Evolutionary conservation across 2,113 vertebrate species (phyloP), one percentile per base, ranked within the genome.

Genomic region (Salvelinus fontinalis): DNA sequence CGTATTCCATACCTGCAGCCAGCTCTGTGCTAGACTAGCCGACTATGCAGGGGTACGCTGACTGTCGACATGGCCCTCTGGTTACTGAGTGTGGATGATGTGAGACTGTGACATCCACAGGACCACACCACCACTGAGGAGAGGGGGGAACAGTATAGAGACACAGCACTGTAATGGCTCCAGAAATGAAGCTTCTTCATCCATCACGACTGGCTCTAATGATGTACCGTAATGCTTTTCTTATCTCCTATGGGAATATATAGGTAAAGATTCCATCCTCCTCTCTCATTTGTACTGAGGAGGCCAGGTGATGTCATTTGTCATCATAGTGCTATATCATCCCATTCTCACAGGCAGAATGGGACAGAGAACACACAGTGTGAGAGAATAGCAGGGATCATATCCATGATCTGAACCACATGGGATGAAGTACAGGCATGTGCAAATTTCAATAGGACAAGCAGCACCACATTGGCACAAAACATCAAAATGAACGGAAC

Each of bases 191-290:
- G 34, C 44, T 22, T 76, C 67, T 9, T 44, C 39, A 44, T 44
- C 39, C 39, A 44, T 44, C 39, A 44, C 39, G 9, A 44, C 39
- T 44, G 39, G 39, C 9, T 44, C 39, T 44, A 2, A 44, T 44
- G 39, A 44, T 44, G 39, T 9, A 44, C 39, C 9, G 8, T 44
- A 9, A 44, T 11, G 8, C 8, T 44, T 68, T 31, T 44, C 49
- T 81, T 76, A 51, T 86, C 73, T 67, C 77, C 81, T 77, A 81
- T 77, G 57, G 75, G 44, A 3, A 48, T 62, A 69, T 78, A 4
- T 8, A 27, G 67, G 11, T 44, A 44, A 44, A 44, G 39, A 9
- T 9, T 9, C 39, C 39, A 44, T 44, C 39, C 39, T 44, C 39
- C 39, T 44, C 39, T 44, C 39, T 44, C 39, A 11, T 44, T 44